Evolutionary conservation across 2,113 vertebrate genomes (phyloP).

Genomic region (Phrynocephalus versicolor): DNA sequence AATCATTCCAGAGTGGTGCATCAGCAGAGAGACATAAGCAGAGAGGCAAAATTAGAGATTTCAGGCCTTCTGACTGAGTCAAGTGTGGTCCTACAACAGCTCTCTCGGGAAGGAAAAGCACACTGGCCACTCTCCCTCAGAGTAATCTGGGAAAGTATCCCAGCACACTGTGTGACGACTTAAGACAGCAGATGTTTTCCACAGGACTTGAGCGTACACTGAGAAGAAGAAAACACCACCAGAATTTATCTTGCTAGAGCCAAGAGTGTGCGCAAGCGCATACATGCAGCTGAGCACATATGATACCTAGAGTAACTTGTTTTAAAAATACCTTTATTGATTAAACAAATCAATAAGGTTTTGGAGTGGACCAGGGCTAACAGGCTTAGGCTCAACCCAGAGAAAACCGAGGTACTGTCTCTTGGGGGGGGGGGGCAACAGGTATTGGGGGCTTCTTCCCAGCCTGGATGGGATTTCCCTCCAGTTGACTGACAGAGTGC

Average conservation of each 20-base stretch:
- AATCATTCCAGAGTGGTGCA: not conserved
- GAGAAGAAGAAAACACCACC: not conserved
- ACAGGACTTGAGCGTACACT: not conserved
- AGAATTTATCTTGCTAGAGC: not conserved
- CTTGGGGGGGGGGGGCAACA: no score
- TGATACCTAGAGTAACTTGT: not conserved
- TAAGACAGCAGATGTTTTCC: constrained; percentile 7
- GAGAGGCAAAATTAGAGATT: not conserved
- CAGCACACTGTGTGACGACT: not conserved
- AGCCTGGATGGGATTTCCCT: no score
- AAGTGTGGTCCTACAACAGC: not conserved
- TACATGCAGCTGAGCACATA: not conserved
- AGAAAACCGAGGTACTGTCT: no score
- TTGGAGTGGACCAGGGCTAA: no score
- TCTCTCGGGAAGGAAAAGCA: not conserved
- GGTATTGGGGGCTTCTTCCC: no score
- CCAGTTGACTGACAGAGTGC: no score
- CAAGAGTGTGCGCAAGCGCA: not conserved
- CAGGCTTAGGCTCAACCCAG: no score
- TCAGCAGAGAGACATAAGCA: not conserved
- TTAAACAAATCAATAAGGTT: no score
- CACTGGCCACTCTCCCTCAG: not conserved
- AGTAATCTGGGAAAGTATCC: not conserved
- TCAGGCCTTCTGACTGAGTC: not conserved
- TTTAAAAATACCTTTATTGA: not conserved